Evolutionary conservation across 2,113 vertebrate species (phyloP).

Genomic region (Guaruba guarouba): DNA sequence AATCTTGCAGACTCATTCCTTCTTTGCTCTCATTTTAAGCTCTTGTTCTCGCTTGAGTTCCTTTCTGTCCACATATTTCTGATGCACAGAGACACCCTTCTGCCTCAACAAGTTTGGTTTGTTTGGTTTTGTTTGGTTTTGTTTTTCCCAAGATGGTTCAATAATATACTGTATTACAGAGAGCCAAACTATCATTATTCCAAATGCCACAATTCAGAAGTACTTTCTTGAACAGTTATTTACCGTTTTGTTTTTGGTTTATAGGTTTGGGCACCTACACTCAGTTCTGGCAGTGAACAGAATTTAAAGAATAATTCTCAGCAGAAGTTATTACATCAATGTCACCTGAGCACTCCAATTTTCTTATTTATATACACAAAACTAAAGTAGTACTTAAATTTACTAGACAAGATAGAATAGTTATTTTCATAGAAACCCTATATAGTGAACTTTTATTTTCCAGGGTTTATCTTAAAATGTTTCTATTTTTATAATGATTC

Average conservation of each 20-base stretch:
- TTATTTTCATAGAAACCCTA: slow-evolving; percentile 22
- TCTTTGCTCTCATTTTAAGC: background rate
- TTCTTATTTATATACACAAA: slow-evolving; percentile 49
- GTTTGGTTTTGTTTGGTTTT: background rate
- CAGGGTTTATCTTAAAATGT: background rate
- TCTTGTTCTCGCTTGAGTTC: background rate
- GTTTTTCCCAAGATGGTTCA: background rate
- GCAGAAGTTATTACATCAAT: slow-evolving; percentile 43
- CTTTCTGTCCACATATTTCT: background rate
- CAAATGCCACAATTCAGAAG: slow-evolving; percentile 26
- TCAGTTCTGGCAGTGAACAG: slow-evolving; percentile 1
- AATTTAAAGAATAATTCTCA: slow-evolving; percentile 61
- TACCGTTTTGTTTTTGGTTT: slow-evolving; percentile 2
- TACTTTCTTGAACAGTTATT: slow-evolving; percentile 21
- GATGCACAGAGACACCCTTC: background rate
- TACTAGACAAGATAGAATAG: background rate
- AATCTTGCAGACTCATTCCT: background rate
- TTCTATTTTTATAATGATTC: slow-evolving; percentile 24
- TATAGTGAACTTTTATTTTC: slow-evolving; percentile 37
- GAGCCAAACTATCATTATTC: background rate
- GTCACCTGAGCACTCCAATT: slow-evolving; percentile 19
- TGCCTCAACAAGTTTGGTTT: background rate
- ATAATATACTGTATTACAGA: background rate
- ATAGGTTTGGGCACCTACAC: background rate
- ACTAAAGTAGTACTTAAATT: slow-evolving; percentile 26